phyloP scores from a whole-genome alignment of 1,140 invertebrate species.

The Coptotermes formosanus region DNA sequence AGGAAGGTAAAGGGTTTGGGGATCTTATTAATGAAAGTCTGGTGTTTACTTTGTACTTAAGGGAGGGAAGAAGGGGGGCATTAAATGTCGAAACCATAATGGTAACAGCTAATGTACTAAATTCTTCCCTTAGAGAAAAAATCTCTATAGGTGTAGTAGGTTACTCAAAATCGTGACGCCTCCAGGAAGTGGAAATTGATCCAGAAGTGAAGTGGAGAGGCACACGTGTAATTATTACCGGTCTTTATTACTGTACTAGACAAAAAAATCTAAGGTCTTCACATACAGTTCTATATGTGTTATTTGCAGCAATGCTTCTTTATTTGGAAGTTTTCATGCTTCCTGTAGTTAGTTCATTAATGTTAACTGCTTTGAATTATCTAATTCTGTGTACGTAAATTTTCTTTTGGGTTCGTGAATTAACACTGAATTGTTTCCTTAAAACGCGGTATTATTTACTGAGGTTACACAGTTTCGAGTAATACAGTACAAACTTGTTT shows the following conservation, averaged over 20 bases:
- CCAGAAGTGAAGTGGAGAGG: background rate
- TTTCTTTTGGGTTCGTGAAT: no score
- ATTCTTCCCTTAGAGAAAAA: background rate
- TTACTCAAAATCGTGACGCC: background rate
- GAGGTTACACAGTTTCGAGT: no score
- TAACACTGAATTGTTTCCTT: no score
- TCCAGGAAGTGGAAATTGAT: slow-evolving; percentile 18
- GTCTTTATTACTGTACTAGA: background rate
- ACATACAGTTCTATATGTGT: background rate
- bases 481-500: no score
- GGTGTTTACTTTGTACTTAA: background rate
- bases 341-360: no score
- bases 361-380: no score
- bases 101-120: background rate
- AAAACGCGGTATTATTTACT: no score
- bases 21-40: background rate
- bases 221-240: background rate
- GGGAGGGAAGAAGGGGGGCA: background rate
- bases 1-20: background rate
- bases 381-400: no score
- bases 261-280: background rate
- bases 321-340: no score
- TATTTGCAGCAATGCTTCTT: background rate
- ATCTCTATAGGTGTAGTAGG: slow-evolving; percentile 7
- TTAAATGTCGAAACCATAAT: background rate